Evolutionary conservation across 1,140 invertebrate species (phyloP), one percentile per base, ranked within the genome.

Genomic region (Drosophila aff.): DNA sequence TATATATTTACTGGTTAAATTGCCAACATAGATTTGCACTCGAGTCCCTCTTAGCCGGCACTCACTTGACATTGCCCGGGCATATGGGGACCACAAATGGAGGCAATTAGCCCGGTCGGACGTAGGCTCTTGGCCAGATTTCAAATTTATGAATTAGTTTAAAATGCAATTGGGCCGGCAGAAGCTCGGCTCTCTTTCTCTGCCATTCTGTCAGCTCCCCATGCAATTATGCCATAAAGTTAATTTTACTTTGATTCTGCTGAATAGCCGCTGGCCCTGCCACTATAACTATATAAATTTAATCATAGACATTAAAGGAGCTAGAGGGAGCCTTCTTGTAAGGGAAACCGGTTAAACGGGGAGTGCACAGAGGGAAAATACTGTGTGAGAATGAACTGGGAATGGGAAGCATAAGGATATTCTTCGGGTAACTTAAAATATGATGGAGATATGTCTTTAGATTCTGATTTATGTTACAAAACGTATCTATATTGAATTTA

Each of bases 181-280:
- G 57, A 69, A 52, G 72, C 31, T 38, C 58, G 11, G 31, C 11
- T 9, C 50, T 49, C 5, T 5, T 28, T 23, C 28, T 43, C 31
- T 13, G 7, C 44, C 36, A 3, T 33, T 18, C 36, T 41, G 55
- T 40, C 55, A 55, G 38, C 21, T 43, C 26, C 21, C 63, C 13
- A 52, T 49, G 64, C 82, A 89, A 83, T 87, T 89, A 89, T 81
- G 81, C 57, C 65, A 82, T 89, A 80, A 81, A 87, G 50, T 58
- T 79, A 61, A 59, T 57, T 64, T 63, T 43, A 53, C 40, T 46
- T 66, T 64, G 47, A 66, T 79, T 62, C 64, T 53, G 40, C 46
- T 59, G 60, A 38, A 74, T 50, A 71, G 55, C 63, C 47, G 43
- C 38, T 26, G 43, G 73, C 21, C 31, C 47, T 23, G 49, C 55